Base-by-base conservation (phyloP, 1,140 invertebrate genomes). In the Apis mellifera region DNA sequence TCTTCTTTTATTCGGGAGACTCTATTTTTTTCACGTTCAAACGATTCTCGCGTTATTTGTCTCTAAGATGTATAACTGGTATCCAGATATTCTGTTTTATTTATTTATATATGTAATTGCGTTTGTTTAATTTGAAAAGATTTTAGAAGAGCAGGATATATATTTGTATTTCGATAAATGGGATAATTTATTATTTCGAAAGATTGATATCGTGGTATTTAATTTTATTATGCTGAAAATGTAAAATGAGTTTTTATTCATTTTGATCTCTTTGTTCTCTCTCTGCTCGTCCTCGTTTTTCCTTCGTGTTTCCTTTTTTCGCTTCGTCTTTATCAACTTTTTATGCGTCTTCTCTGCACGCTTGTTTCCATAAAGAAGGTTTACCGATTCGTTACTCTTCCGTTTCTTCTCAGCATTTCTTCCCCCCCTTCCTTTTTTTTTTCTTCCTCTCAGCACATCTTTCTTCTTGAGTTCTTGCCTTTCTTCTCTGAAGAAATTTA, bases 191-290 rank as follows among this genome's bases (percentile, higher is more conserved):
- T 32, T 3, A 78, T 83, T 66, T n/a, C 32, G 69, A 42, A 17
- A 17, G 32, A 21, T 32, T 9, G 42, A 68, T 19, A 15, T 55
- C 65, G 32, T 48, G 5, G 59, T 57, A 68, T 72, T 85, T 86
- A 85, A 86, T 86, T 48, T 50, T 72, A 50, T 73, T 72, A 60
- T 57, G 78, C 60, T 68, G 66, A 69, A 42, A n/a, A 23, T 42
- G 3, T 42, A 7, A 42, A 42, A 7, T 42, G n/a, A 73, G 50
- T 57, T 69, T 52, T 62, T 42, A n/a, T 50, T 5, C 15, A 15
- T 70, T n/a, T 26, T 70, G 32, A 42, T 70, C 9, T 21, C 15
- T 55, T 55, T 55, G 23, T 15, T 62, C 7, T 12, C 7, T 21
- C 42, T 11, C 42, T 73, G 21, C 60, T 59, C 59, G 12, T 50